Conservation (phyloP, 2,888 invertebrate genomes). For the Xanthorhoe designata region DNA sequence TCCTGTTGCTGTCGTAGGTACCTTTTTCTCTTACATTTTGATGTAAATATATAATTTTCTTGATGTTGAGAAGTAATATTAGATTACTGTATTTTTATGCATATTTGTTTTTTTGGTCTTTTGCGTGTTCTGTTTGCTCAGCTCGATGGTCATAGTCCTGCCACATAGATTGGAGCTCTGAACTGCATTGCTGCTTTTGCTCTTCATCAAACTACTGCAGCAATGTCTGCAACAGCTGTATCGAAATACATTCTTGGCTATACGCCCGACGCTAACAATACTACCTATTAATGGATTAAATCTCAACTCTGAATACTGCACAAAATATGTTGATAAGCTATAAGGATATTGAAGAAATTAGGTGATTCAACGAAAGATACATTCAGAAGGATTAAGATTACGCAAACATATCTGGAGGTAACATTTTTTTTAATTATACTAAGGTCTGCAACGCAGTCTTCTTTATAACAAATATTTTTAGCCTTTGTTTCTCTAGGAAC, state of each 20-base stretch:
- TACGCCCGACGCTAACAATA: background rate
- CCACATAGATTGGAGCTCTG: constrained; percentile 18
- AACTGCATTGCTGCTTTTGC: constrained; percentile 29
- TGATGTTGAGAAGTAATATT: constrained; percentile 17
- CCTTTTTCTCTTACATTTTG: constrained; percentile 19
- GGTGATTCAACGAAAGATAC: constrained; percentile 4
- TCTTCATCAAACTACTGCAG: constrained; percentile 15
- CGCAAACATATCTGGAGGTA: constrained; percentile 19
- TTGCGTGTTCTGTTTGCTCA: constrained; percentile 45
- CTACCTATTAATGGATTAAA: constrained; percentile 9
- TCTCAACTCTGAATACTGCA: constrained; percentile 1
- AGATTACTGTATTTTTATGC: constrained; percentile 25
- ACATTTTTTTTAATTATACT: constrained; percentile 8
- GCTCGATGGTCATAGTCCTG: constrained; percentile 34
- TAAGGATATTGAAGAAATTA: constrained; percentile 1
- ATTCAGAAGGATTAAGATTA: constrained; percentile 10
- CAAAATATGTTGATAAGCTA: constrained; percentile 5
- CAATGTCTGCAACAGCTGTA: constrained; percentile 2
- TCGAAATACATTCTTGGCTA: constrained; percentile 1
- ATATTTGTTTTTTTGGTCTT: constrained; percentile 26
- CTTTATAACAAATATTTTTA: constrained; percentile 18
- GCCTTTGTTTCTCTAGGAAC: constrained; percentile 25
- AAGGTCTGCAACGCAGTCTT: constrained; percentile 3
- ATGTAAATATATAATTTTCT: constrained; percentile 22
- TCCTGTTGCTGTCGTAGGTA: constrained; percentile 25